Evolutionary conservation across 2,113 vertebrate genomes (phyloP), one percentile per base, ranked within the genome.

Genomic region (Coryphaenoides rupestris): DNA sequence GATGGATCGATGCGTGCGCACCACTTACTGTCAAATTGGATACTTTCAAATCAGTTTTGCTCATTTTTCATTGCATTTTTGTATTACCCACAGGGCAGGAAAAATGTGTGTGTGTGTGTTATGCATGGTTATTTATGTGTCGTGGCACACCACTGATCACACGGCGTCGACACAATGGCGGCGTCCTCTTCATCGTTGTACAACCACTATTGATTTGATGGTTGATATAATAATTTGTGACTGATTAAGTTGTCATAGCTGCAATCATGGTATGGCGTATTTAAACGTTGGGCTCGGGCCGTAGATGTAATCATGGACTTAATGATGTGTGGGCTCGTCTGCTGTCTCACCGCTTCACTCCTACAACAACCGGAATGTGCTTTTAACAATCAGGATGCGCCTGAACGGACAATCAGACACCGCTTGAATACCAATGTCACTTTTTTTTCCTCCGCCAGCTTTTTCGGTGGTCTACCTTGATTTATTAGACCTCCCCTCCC

Each of bases 371-470:
- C 67, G 52, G 65, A 58, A 74, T 21, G 56, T 24, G 72, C 60
- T 81, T 77, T 83, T n/a, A n/a, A n/a, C n/a, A 85, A 81, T 81
- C 78, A 83, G 76, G 62, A 62, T n/a, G n/a, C n/a, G 62, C 22
- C 66, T 67, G 70, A 69, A 71, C 73, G 65, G 64, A 68, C 55
- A 72, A 66, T 73, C 77, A 74, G 74, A 70, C 76, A 66, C 57
- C 50, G 65, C 45, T 21, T 66, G 54, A 73, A 80, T 77, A 63
- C 46, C 65, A 65, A 79, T 77, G 55, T 24, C 40, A 62, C 65
- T n/a, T 55, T 24, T 73, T 16, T 60, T 21, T 13, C 53, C 2
- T 12, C 52, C 5, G 28, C 5, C 33, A 40, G 49, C n/a, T 13
- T n/a, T 17, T 52, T 14, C 7, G 3, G 16, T n/a, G 49, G 16